These are phyloP conservation scores for Kryphioiulus occultus DNA, from an alignment of 2,888 invertebrate species.

Conservation along the genomic window DNA sequence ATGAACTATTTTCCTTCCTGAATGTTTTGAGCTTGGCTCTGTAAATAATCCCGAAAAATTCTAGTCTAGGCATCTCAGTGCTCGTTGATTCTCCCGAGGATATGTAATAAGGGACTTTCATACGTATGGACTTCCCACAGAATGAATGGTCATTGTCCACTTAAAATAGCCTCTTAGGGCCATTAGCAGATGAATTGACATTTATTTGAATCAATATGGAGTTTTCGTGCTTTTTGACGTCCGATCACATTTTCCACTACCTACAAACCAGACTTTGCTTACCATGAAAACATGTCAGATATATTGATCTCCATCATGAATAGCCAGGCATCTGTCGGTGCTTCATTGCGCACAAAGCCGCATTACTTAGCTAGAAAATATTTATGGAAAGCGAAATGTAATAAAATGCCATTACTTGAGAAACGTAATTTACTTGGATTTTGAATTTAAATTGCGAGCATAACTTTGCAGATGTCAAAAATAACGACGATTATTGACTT, in stretches of 20 bases:
- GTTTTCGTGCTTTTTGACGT: neutral
- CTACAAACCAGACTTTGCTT: neutral
- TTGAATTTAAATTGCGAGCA: neutral
- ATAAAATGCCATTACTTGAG: neutral
- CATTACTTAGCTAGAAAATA: neutral
- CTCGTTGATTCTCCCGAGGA: neutral
- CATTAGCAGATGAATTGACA: conserved; percentile 18
- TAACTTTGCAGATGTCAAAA: neutral
- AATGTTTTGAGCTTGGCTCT: neutral
- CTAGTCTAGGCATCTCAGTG: neutral
- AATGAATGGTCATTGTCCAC: conserved; percentile 15
- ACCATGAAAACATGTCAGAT: neutral
- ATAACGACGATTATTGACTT: neutral
- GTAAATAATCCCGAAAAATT: neutral
- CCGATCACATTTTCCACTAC: neutral
- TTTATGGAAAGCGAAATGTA: neutral
- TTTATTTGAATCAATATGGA: neutral
- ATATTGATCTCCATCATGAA: neutral
- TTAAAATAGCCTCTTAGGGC: conserved; percentile 14
- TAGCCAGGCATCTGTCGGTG: neutral
- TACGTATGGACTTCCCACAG: neutral
- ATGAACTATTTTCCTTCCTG: neutral
- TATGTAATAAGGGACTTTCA: neutral
- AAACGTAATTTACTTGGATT: neutral
- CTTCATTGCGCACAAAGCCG: neutral